These are phyloP conservation scores for Cossypha heuglini DNA, from an alignment of 2,797 vertebrate genomes.

Conservation along the genomic window DNA sequence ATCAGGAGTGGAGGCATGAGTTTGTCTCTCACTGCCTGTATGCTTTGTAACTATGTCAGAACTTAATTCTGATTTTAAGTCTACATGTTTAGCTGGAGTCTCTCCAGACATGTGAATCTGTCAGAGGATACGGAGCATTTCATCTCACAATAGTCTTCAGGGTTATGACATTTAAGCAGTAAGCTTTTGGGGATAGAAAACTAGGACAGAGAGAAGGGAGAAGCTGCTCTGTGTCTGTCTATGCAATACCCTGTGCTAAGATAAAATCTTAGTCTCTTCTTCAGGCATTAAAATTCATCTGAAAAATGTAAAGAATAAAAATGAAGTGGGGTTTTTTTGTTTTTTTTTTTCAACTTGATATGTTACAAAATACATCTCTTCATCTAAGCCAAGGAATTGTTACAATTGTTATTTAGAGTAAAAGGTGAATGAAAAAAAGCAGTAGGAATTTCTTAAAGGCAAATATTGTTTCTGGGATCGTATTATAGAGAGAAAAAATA, in stretches of 20 bases:
- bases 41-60: not conserved
- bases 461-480: fast-evolving
- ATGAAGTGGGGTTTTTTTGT: not conserved
- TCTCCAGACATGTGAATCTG: not conserved
- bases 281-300: not conserved
- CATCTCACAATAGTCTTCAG: not conserved
- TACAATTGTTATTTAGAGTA: not conserved
- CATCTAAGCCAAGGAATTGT: not conserved
- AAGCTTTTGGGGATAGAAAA: not conserved
- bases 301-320: not conserved
- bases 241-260: fast-evolving
- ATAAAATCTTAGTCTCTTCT: not conserved
- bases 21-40: not conserved
- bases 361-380: not conserved
- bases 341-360: not conserved
- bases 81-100: not conserved
- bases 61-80: not conserved
- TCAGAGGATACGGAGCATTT: not conserved
- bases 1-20: not conserved
- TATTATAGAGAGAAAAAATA: not conserved
- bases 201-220: not conserved
- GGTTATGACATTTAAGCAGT: not conserved
- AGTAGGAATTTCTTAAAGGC: not conserved
- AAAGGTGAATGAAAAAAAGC: not conserved
- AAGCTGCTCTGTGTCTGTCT: not conserved